phyloP scores from a whole-genome alignment of 2,888 invertebrate species.

The Drosophila demipolita region DNA sequence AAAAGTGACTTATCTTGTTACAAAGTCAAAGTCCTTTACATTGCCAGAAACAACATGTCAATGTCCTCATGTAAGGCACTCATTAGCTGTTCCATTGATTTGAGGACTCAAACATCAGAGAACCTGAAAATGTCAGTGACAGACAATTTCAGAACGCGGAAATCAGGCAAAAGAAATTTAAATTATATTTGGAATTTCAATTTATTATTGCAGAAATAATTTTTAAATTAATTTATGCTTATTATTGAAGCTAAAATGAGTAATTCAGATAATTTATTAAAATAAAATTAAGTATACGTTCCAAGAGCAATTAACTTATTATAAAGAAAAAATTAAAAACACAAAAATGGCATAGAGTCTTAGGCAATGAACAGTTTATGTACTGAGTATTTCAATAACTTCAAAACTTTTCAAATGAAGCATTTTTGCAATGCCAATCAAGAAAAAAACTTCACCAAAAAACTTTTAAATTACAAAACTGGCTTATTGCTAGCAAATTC shows the following conservation, averaged over 20 bases:
- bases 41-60: slow-evolving; percentile 24
- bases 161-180: too few species aligned
- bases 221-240: not conserved
- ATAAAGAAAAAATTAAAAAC: not conserved
- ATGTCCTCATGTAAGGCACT: slow-evolving; percentile 31
- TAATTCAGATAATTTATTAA: not conserved
- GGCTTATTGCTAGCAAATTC: slow-evolving; percentile 2
- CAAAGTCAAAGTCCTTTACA: slow-evolving; percentile 27
- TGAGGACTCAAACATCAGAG: slow-evolving; percentile 24
- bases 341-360: not conserved
- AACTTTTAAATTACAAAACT: slow-evolving; percentile 29
- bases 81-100: slow-evolving; percentile 35
- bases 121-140: slow-evolving; percentile 2
- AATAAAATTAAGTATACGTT: not conserved
- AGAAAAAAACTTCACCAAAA: slow-evolving; percentile 14
- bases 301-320: not conserved
- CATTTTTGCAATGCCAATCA: slow-evolving; percentile 18
- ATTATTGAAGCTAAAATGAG: not conserved
- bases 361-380: not conserved
- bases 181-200: too few species aligned
- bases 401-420: slow-evolving; percentile 10
- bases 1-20: slow-evolving; percentile 75
- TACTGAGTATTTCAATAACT: not conserved
- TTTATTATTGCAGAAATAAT: not conserved
- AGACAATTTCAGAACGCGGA: slow-evolving; percentile 10